Evolutionary conservation across 2,113 vertebrate species (phyloP).

Genomic region (Charadrius vociferus): DNA sequence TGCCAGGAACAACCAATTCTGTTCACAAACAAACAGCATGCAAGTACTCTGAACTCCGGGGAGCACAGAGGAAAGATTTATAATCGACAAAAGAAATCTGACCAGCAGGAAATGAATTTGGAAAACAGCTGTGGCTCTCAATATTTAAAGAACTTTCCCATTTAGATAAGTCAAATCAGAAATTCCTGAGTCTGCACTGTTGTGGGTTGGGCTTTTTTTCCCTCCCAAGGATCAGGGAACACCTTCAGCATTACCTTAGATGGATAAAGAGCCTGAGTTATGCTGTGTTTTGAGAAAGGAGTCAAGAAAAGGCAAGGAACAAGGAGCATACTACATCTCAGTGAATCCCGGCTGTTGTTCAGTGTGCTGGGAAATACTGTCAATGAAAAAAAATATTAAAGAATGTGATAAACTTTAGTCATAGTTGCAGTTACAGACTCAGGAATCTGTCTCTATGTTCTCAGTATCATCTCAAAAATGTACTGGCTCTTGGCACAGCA

Average conservation of each 20-base stretch:
- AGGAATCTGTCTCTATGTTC: not conserved
- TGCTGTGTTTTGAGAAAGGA: not conserved
- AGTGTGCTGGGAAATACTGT: not conserved
- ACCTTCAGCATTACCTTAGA: not conserved
- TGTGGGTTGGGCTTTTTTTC: not conserved
- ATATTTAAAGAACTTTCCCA: not conserved
- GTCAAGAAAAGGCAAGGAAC: not conserved
- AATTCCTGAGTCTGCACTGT: not conserved
- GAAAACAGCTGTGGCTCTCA: not conserved
- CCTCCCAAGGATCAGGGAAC: not conserved
- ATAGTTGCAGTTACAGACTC: not conserved
- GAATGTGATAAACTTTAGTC: not conserved
- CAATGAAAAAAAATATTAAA: not conserved
- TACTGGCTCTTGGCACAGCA: not conserved
- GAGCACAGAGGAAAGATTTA: not conserved
- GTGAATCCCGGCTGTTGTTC: not conserved
- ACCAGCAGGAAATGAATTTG: not conserved
- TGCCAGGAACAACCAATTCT: not conserved
- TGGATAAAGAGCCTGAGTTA: not conserved
- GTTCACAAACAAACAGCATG: not conserved
- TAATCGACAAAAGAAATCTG: not conserved
- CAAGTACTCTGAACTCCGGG: not conserved
- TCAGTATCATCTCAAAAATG: not conserved
- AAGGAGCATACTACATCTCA: not conserved
- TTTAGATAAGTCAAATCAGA: not conserved